Percentiles rank a stretch among this genome's conserved stretches.
Evolutionary conservation across 2,113 vertebrate species (phyloP).

Genomic region (Ptychochromis oligacanthus): DNA sequence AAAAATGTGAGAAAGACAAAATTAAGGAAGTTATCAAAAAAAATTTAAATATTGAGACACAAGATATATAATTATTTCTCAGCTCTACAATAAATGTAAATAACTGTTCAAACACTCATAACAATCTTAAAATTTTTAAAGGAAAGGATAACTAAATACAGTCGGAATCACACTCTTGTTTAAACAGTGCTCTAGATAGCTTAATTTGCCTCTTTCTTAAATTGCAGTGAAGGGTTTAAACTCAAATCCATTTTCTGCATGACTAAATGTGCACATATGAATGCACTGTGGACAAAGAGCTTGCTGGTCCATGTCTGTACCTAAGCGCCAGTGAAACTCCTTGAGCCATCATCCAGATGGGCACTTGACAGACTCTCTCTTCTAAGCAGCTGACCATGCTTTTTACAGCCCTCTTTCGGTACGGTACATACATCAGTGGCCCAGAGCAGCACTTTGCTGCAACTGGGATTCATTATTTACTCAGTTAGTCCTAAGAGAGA

Average conservation of each 20-base stretch:
- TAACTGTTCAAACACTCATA: too few species aligned
- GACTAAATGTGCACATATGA: neutral
- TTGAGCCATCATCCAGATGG: constrained; percentile 29
- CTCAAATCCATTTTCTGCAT: neutral
- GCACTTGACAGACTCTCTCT: constrained; percentile 22
- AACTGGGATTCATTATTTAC: constrained; percentile 52
- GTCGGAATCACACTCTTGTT: too few species aligned
- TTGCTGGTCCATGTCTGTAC: constrained; percentile 20
- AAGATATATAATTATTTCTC: too few species aligned
- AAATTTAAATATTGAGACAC: too few species aligned
- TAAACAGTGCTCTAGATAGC: too few species aligned
- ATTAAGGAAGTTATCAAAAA: neutral
- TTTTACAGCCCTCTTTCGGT: neutral
- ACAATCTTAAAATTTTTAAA: too few species aligned
- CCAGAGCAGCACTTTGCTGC: constrained; percentile 47
- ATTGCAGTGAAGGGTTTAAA: too few species aligned
- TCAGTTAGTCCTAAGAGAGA: constrained; percentile 25
- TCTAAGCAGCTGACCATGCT: constrained; percentile 50
- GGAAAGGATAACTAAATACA: too few species aligned
- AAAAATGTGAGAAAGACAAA: neutral
- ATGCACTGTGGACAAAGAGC: neutral
- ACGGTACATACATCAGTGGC: constrained; percentile 18
- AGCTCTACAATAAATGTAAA: too few species aligned
- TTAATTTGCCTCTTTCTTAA: too few species aligned
- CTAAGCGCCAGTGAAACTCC: constrained; percentile 17